Base-by-base conservation (phyloP, 2,888 invertebrate species). In the Phoenoteleia sp. region DNA sequence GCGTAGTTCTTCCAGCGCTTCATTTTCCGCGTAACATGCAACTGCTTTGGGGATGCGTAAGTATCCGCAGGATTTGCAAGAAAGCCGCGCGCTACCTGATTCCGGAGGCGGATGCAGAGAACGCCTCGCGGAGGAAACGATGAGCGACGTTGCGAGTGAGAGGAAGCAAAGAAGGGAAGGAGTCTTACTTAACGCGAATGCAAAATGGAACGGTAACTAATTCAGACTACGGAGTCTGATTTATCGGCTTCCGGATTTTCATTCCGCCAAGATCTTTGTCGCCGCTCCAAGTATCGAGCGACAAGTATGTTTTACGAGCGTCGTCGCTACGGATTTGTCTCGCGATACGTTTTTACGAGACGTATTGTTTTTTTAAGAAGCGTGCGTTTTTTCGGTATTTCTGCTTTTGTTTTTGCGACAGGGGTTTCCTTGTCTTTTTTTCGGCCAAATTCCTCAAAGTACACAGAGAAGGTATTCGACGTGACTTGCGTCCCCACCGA, bases 151-250 rank as follows among this genome's bases (percentile, higher is more conserved):
- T 66, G 33, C 56, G 56, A 71, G 81, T 71, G 74, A 81, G 66
- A 67, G 77, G 81, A 81, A 85, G 83, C 71, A 79, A 74, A 80
- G 81, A 75, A 71, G 72, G 77, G 81, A 82, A 85, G 87, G 87
- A 88, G 88, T 89, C 88, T 90, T 91, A 90, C 91, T 92, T 91
- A 91, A 90, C 90, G 90, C 87, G 88, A 88, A 90, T 89, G 91
- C 90, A 90, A 91, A 93, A 92, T 91, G 91, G 89, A 88, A 90
- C 89, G 89, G 89, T 91, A 92, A 92, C 92, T 92, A 92, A 92
- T 93, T 92, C 89, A 88, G 86, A 91, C 90, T 89, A 87, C 84
- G 88, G 86, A 79, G 84, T 79, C 82, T 91, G 91, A 92, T 92
- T 92, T 91, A 92, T 92, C 90, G 90, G 90, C 89, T 91, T 92